A percentile compares a stretch with the other conserved stretches of the same genome.
These are phyloP conservation scores for Oncorhynchus nerka DNA, from an alignment of 2,113 vertebrate genomes.

Conservation along the genomic window DNA sequence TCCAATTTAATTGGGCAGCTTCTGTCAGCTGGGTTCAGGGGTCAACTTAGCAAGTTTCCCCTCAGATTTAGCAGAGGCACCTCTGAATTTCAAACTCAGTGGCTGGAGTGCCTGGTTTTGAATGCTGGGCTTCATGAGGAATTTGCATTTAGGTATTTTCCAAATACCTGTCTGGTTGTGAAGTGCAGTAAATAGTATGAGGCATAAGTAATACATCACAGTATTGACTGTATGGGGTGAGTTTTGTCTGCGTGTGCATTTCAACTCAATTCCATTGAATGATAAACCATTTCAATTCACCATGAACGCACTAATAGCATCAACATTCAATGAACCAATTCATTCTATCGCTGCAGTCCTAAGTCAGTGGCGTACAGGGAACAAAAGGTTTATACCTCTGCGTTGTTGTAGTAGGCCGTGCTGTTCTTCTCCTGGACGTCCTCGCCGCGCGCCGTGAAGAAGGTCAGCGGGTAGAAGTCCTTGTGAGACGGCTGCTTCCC, in stretches of 20 bases:
- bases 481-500: constrained; percentile 97
- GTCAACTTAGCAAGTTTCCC: constrained; percentile 1
- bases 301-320: too few relatives aligned
- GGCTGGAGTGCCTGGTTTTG: constrained; percentile 5
- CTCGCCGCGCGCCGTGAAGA: constrained; percentile 97
- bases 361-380: too few relatives aligned
- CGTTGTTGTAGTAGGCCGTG: constrained; percentile 98
- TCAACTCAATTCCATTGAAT: too few relatives aligned
- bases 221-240: too few relatives aligned
- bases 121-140: constrained; percentile 24
- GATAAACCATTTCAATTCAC: too few relatives aligned
- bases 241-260: too few relatives aligned
- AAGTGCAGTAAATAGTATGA: too few relatives aligned
- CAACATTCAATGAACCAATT: too few relatives aligned
- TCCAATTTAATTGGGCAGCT: constrained; percentile 27
- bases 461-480: constrained; percentile 97
- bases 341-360: too few relatives aligned
- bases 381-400: constrained; percentile 79
- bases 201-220: too few relatives aligned
- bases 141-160: constrained; percentile 1
- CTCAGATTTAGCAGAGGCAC: background rate
- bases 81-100: constrained; percentile 14
- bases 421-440: constrained; percentile 99
- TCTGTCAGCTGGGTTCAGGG: constrained; percentile 4
- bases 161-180: too few relatives aligned